These are phyloP conservation scores for Schizothorax lantsangensis DNA, from an alignment of 2,797 vertebrate genomes.

Conservation along the genomic window DNA sequence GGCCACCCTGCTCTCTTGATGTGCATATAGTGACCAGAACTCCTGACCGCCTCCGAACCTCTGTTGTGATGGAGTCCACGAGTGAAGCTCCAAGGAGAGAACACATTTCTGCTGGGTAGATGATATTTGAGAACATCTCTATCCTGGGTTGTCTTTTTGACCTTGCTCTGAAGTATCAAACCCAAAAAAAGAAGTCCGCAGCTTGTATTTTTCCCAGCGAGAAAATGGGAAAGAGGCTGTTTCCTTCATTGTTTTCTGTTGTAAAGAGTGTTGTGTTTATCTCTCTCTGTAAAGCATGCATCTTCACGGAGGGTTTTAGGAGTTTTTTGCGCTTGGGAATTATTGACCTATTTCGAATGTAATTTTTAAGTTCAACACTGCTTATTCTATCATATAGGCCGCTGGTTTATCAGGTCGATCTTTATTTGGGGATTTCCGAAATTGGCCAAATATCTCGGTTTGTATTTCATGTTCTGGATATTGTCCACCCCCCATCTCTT, in stretches of 20 bases:
- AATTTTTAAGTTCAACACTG: not conserved
- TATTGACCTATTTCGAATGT: not conserved
- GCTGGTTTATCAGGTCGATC: not conserved
- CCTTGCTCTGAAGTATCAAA: slow-evolving; percentile 15
- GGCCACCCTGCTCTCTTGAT: not conserved
- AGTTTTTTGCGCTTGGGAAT: not conserved
- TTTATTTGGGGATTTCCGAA: slow-evolving; percentile 11
- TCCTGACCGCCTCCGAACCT: not conserved
- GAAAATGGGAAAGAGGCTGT: not conserved
- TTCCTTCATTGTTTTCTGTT: not conserved
- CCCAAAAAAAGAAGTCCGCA: not conserved
- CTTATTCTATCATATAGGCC: not conserved
- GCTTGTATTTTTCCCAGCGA: not conserved
- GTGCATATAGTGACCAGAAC: not conserved
- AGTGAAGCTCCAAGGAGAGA: not conserved
- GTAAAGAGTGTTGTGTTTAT: slow-evolving; percentile 1
- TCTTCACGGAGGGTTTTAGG: not conserved
- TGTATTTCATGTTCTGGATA: not conserved
- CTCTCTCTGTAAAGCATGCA: not conserved
- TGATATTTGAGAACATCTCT: slow-evolving; percentile 5
- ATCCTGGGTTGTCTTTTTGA: slow-evolving; percentile 23
- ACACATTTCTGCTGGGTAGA: not conserved
- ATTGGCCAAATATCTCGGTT: not conserved
- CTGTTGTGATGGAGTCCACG: not conserved
- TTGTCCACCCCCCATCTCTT: not conserved